A percentile compares a stretch with the other conserved stretches of the same genome.
Evolutionary conservation across 1,140 invertebrate genomes (phyloP).

Genomic region (Hydropsyche tenuis): DNA sequence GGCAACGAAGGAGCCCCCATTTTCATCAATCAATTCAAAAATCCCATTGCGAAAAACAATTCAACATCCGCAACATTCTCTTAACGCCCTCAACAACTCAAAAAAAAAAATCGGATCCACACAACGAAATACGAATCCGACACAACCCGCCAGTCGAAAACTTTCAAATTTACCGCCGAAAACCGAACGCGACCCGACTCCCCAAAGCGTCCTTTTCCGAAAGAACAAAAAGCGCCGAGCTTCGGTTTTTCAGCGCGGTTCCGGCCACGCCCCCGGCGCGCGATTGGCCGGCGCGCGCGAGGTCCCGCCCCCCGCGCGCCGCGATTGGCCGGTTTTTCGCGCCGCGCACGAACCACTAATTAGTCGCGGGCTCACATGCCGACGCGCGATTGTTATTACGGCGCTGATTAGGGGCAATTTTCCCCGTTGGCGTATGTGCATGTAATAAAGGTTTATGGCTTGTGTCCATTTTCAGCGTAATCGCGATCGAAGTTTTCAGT

Average conservation of each 20-base stretch:
- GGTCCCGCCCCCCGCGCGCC: neutral
- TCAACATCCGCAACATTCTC: too few relatives aligned
- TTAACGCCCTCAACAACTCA: too few relatives aligned
- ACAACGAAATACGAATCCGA: too few relatives aligned
- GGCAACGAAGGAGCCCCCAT: constrained; percentile 31
- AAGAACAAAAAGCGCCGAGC: constrained; percentile 2
- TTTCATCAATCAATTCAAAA: neutral
- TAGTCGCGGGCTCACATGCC: neutral
- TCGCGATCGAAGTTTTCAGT: neutral
- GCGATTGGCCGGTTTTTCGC: neutral
- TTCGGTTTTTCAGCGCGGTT: neutral
- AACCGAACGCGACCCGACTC: too few relatives aligned
- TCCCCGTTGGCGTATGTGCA: neutral
- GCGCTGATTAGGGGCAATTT: constrained; percentile 21
- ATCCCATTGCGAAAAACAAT: too few relatives aligned
- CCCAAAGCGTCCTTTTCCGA: too few relatives aligned
- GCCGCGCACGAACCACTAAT: too few relatives aligned
- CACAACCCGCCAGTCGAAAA: neutral
- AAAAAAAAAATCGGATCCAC: too few relatives aligned
- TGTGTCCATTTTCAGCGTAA: too few relatives aligned
- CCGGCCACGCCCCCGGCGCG: neutral
- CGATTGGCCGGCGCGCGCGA: neutral
- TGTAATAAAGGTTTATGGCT: constrained; percentile 1
- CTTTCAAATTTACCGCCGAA: neutral
- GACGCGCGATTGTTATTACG: constrained; percentile 1